These are phyloP conservation scores for Campoplex capitator DNA, from an alignment of 2,888 invertebrate species.

Conservation along the genomic window DNA sequence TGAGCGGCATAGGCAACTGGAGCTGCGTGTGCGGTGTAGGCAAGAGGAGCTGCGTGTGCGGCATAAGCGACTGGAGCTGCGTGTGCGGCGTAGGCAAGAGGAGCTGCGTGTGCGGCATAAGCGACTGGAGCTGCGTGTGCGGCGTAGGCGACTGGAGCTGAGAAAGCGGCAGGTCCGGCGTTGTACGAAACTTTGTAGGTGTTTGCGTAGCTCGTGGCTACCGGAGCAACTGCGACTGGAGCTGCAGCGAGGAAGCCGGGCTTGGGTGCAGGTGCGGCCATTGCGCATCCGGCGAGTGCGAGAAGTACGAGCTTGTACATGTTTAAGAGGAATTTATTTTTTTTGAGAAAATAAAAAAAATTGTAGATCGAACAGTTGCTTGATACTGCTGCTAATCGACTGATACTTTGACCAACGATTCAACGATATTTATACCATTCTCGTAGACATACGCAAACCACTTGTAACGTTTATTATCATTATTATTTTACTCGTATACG, in stretches of 20 bases:
- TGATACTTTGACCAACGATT: slow-evolving; percentile 67
- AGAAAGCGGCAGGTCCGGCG: slow-evolving; percentile 70
- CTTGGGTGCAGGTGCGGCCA: slow-evolving; percentile 83
- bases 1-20: slow-evolving; percentile 79
- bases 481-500: slow-evolving; percentile 4
- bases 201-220: slow-evolving; percentile 89
- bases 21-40: slow-evolving; percentile 79
- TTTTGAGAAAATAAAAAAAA: slow-evolving; percentile 17
- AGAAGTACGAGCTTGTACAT: slow-evolving; percentile 76
- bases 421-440: slow-evolving; percentile 74
- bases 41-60: slow-evolving; percentile 75
- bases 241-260: slow-evolving; percentile 74
- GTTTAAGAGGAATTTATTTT: slow-evolving; percentile 42
- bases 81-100: slow-evolving; percentile 76
- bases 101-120: slow-evolving; percentile 78
- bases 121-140: slow-evolving; percentile 80
- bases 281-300: slow-evolving; percentile 79
- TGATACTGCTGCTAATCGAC: slow-evolving; percentile 67
- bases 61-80: slow-evolving; percentile 82
- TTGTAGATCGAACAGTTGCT: slow-evolving; percentile 50
- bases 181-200: slow-evolving; percentile 86
- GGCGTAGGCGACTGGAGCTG: not conserved
- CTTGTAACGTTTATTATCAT: slow-evolving; percentile 1
- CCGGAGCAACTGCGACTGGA: slow-evolving; percentile 86
- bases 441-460: slow-evolving; percentile 25